Base-by-base conservation (phyloP, 2,797 vertebrate species). In the Triplophysa bombifrons region DNA sequence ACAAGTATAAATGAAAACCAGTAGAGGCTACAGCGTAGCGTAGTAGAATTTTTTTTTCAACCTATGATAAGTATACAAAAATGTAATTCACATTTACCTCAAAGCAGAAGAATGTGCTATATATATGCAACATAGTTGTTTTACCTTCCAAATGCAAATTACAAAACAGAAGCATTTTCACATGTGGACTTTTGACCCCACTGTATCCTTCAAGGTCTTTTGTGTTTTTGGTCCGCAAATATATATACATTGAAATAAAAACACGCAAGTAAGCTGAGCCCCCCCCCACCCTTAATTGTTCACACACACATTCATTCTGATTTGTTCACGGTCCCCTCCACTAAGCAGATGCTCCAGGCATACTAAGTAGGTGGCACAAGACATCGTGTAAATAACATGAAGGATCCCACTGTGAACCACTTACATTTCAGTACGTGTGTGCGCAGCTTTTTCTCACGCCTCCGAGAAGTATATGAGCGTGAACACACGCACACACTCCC, bases 281-380 rank as follows among this genome's bases (percentile, higher is more conserved):
- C 53, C 30, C 34, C 30, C 34, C 17, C 22, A 16, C 55, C 14
- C 55, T 17, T 41, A 48, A 67, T 56, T 58, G 61, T 48, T 48
- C 22, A 30, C 27, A 44, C 34, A n/a, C 61, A 56, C 82, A 53
- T 70, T 10, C 81, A 70, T 61, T 56, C 53, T 22, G 69, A 25
- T 71, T 72, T 70, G 66, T 74, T 78, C 76, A 75, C 14, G 38
- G 25, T 75, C 76, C 46, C 38, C 76, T 83, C 86, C 82, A 84
- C 55, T 76, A 69, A 84, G 84, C 82, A 83, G 78, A 85, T 90
- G 89, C 82, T 80, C 73, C 44, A 76, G 74, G 90, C 89, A 93
- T 92, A 91, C 88, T 88, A 91, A 93, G 76, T 88, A 92, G 89
- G 86, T 86, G 88, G 89, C 90, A 87, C 84, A 88, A 41, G 86